Base-by-base conservation (phyloP, 37 sponge, comb jelly and placozoan genomes). In the Amphimedon queenslandica region DNA sequence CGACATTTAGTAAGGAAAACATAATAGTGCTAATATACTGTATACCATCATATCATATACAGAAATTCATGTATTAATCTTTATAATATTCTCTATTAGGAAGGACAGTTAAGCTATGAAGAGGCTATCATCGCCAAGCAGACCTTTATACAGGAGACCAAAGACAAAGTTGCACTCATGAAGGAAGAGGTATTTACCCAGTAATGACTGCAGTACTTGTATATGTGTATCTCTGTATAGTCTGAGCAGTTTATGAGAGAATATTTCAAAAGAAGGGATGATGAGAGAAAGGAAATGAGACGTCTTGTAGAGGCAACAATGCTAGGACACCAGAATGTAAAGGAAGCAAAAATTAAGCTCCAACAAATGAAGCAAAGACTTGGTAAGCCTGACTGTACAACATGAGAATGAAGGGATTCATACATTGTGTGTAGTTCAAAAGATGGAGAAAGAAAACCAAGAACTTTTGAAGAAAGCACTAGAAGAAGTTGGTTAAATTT, bases 71-170 rank as follows among this genome's bases (percentile, higher is more conserved):
- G 30, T 71, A 71, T 21, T 71, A 4, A n/a, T n/a, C n/a, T n/a
- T n/a, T n/a, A n/a, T n/a, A n/a, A n/a, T n/a, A n/a, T 60, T 25
- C 2, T 18, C 25, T 13, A 4, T 20, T 66, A 90, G 91, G 85
- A 88, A 37, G 95, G 95, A 0, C 83, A 83, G 40, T 36, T 97
- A 37, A 94, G 87, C 70, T 88, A 94, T 60, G 98, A 97, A 64
- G 98, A 94, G 58, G 98, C 98, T 2, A 97, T 94, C 63, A 81
- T 97, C 55, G 92, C 98, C 11, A 88, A 71, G 40, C 89, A 90
- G 83, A 80, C 55, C 37, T 70, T 67, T 67, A 61, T 80, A 32
- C 60, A 83, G 34, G 81, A 82, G 32, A 92, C 66, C 42, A 82
- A 64, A 36, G 74, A 78, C 65, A 82, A 69, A 18, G 95, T 86